These are phyloP conservation scores for Papilio helenus DNA, from an alignment of 1,140 invertebrate genomes.

Conservation along the genomic window DNA sequence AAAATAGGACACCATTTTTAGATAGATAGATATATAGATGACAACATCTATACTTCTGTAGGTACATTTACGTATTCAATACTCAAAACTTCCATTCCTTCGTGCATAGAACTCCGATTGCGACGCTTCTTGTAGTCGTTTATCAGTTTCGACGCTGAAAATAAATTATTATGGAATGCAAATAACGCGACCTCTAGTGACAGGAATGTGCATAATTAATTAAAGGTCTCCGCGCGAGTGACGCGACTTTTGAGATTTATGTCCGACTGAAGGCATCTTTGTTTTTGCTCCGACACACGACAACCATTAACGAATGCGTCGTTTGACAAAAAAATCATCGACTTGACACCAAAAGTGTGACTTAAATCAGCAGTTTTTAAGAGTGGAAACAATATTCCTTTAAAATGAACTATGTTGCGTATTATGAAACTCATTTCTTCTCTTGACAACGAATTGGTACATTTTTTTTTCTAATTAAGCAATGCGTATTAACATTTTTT, in stretches of 20 bases:
- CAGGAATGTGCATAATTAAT: constrained; percentile 71
- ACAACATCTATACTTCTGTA: neutral
- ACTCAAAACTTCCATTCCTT: neutral
- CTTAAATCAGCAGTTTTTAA: neutral
- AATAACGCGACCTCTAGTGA: constrained; percentile 47
- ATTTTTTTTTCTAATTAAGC: too few species aligned
- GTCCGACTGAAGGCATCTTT: constrained; percentile 52
- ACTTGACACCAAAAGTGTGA: neutral
- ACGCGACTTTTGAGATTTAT: constrained; percentile 67
- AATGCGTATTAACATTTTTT: too few species aligned
- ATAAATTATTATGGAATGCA: constrained; percentile 35
- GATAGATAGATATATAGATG: neutral
- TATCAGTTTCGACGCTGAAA: constrained; percentile 6
- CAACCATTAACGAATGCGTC: constrained; percentile 61
- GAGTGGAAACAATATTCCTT: too few species aligned
- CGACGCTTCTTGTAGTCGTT: constrained; percentile 21
- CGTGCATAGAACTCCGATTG: neutral
- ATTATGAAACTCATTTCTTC: too few species aligned
- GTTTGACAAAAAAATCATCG: constrained; percentile 45
- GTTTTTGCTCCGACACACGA: constrained; percentile 75
- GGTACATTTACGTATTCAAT: neutral
- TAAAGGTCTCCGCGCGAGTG: constrained; percentile 60
- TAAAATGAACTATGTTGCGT: too few species aligned
- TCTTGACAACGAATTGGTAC: too few species aligned
- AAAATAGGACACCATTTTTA: neutral